Evolutionary conservation across 2,888 invertebrate species (phyloP).

Genomic region (Drosophila demipolita): DNA sequence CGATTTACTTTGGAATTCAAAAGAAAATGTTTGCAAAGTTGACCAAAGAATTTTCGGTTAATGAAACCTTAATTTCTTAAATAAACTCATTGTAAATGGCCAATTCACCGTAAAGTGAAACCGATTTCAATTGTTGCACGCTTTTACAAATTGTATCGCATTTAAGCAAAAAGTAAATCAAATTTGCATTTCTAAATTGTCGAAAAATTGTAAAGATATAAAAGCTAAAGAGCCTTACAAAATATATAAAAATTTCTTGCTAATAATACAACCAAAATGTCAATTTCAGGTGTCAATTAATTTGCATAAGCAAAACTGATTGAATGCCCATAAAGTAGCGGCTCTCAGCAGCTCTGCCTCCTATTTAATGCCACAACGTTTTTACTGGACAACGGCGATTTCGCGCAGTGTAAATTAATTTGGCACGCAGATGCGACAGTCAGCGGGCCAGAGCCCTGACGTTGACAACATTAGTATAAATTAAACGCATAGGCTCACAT

Average conservation of each 20-base stretch:
- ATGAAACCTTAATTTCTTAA: conserved; percentile 3
- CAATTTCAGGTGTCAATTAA: conserved; percentile 66
- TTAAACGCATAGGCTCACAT: conserved; percentile 66
- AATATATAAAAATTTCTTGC: conserved; percentile 13
- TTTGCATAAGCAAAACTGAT: conserved; percentile 69
- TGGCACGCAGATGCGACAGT: conserved; percentile 23
- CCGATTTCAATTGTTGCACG: background rate
- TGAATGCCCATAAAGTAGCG: conserved; percentile 51
- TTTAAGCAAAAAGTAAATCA: background rate
- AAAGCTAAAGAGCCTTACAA: background rate
- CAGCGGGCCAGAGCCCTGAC: conserved; percentile 3
- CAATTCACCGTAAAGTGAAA: background rate
- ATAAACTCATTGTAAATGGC: background rate
- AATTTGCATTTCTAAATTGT: background rate
- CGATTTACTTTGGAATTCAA: background rate
- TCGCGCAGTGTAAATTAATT: conserved; percentile 71
- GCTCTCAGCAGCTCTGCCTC: conserved; percentile 5
- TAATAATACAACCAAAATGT: conserved; percentile 52
- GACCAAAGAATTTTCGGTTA: conserved; percentile 6
- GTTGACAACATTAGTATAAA: conserved; percentile 76
- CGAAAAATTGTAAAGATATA: background rate
- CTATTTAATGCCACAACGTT: conserved; percentile 54
- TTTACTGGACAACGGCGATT: conserved; percentile 68
- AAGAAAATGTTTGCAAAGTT: conserved; percentile 11
- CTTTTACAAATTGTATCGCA: background rate